Base-by-base conservation (phyloP, 2,888 invertebrate species). In the Noctuana brunneofusca region DNA sequence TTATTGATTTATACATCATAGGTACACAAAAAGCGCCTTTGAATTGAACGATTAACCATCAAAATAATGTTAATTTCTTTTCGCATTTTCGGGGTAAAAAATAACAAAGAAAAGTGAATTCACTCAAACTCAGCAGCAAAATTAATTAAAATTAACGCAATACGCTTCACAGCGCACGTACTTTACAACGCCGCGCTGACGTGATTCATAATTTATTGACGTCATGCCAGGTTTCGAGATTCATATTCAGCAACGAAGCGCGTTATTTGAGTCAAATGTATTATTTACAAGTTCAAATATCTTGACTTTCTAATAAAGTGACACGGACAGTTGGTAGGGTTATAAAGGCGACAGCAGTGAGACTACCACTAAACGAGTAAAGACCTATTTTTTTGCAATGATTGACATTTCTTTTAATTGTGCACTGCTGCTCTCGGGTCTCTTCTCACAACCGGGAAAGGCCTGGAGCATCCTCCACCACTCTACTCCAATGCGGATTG, bases 201-300 rank as follows among this genome's bases (percentile, higher is more conserved):
- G 53, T 54, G 8, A 60, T 60, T 46, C 53, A 60, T 60, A 60
- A 60, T 60, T 46, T 54, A 60, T 54, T 48, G 60, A 60, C 60
- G 60, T 54, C 59, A 54, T n/a, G 16, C 53, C 53, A 59, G 53
- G 43, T 58, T 43, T 58, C 46, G 20, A 50, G 58, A 52, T 41
- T 59, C 46, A 53, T 53, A 53, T 59, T 59, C 41, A 41, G 41
- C 43, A 43, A n/a, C 27, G 52, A 52, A 48, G 57, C 57, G 59
- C 43, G 52, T 53, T 53, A 53, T 46, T 22, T 16, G 16, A 58
- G 46, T 53, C 53, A 53, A 46, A 59, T 59, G 43, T 59, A 53
- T 52, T 58, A 58, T 58, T 52, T 43, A 58, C 41, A 41, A 58
- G 52, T 52, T 41, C 58, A 52, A 58, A 58, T 52, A 52, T 12